Conservation (phyloP, 2,797 vertebrate genomes). For the Muscicapa comitata region DNA sequence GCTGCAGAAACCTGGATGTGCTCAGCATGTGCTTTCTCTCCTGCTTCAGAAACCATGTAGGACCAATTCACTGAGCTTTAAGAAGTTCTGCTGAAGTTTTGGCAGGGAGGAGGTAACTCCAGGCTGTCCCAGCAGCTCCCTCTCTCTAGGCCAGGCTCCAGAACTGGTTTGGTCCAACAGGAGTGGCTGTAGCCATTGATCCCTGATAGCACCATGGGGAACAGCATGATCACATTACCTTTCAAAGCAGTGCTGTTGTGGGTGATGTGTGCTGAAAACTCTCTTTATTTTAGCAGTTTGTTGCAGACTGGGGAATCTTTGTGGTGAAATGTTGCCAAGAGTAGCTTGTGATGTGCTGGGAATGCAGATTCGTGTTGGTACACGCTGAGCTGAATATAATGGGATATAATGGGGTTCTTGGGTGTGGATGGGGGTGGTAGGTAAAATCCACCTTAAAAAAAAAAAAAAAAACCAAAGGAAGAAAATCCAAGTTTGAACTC, state of each 20-base stretch:
- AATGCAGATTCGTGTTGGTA: neutral
- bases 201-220: fast-evolving
- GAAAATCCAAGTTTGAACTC: neutral
- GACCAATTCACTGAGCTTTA: fast-evolving
- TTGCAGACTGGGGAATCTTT: neutral
- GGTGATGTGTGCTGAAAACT: neutral
- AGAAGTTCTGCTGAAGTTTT: neutral
- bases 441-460: neutral
- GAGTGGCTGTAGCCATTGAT: neutral
- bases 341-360: neutral
- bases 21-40: neutral
- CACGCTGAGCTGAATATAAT: neutral
- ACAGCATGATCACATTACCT: neutral
- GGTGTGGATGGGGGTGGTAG: neutral
- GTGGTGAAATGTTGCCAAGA: neutral
- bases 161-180: fast-evolving
- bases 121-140: neutral
- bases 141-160: neutral
- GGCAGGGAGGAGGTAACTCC: neutral
- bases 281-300: neutral
- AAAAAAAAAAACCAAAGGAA: neutral
- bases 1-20: neutral
- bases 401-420: neutral
- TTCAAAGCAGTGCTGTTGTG: fast-evolving
- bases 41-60: neutral